These are phyloP conservation scores for Leptinotarsa rubiginosa DNA, from an alignment of 2,888 invertebrate species.

Conservation along the genomic window DNA sequence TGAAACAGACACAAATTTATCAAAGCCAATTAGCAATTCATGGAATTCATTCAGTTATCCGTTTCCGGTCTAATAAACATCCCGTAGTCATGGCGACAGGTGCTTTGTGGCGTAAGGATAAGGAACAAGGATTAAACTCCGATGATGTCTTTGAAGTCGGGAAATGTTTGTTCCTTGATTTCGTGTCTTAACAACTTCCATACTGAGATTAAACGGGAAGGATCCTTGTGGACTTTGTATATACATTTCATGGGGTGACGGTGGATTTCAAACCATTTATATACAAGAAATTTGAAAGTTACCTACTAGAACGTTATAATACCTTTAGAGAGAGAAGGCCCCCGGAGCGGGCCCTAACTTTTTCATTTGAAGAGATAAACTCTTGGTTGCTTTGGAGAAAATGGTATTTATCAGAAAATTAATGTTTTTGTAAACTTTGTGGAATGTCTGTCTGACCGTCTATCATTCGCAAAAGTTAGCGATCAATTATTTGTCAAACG, in stretches of 20 bases:
- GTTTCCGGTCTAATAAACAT: constrained; percentile 38
- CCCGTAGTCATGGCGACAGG: constrained; percentile 31
- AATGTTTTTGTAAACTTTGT: no score
- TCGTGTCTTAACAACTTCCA: constrained; percentile 50
- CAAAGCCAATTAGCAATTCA: constrained; percentile 45
- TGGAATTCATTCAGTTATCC: constrained; percentile 40
- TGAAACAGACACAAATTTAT: constrained; percentile 34
- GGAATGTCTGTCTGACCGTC: no score
- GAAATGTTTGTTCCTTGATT: constrained; percentile 53
- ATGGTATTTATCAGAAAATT: no score
- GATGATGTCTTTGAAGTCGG: constrained; percentile 45
- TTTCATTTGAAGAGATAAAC: no score
- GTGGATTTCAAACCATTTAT: neutral
- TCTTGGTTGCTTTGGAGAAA: no score
- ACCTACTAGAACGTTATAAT: neutral
- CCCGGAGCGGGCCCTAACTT: no score
- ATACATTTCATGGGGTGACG: constrained; percentile 1
- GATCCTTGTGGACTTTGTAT: constrained; percentile 4
- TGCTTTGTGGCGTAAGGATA: constrained; percentile 23
- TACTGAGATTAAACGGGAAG: constrained; percentile 26
- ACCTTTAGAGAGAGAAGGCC: no score
- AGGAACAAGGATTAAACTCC: constrained; percentile 39
- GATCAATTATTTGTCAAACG: no score
- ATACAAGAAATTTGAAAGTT: neutral
- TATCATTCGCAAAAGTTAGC: no score